phyloP scores from a whole-genome alignment of 2,113 vertebrate species.

The Albula goreensis region DNA sequence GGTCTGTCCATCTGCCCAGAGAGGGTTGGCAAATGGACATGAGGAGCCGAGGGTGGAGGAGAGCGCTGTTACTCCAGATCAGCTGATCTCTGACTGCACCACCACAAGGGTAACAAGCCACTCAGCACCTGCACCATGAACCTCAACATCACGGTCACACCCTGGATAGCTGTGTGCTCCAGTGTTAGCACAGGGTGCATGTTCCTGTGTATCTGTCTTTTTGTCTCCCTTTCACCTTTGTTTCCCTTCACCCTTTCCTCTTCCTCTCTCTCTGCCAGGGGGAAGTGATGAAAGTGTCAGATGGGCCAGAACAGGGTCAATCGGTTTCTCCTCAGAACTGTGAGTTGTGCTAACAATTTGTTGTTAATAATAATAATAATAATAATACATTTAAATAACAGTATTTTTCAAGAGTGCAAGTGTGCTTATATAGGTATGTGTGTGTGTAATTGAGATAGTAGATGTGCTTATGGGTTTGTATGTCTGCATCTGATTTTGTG shows the following conservation, averaged over 20 bases:
- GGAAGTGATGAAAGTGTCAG: slow-evolving; percentile 48
- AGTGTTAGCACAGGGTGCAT: too few species aligned
- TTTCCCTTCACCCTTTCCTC: background rate
- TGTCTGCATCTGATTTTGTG: too few species aligned
- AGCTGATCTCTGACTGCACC: slow-evolving; percentile 63
- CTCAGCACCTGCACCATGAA: background rate
- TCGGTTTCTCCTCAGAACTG: slow-evolving; percentile 50
- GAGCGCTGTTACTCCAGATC: slow-evolving; percentile 55
- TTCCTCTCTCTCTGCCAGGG: slow-evolving; percentile 51
- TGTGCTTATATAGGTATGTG: too few species aligned
- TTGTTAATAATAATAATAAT: too few species aligned
- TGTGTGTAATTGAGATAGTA: too few species aligned
- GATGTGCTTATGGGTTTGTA: too few species aligned
- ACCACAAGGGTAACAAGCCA: slow-evolving; percentile 50
- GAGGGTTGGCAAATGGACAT: slow-evolving; percentile 62
- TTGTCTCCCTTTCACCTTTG: background rate
- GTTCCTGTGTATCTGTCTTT: slow-evolving; percentile 5
- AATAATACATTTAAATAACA: too few species aligned
- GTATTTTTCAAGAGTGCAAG: too few species aligned
- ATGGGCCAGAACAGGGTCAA: slow-evolving; percentile 47
- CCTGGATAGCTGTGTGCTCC: background rate
- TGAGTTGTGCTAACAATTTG: slow-evolving; percentile 47
- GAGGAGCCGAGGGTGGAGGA: slow-evolving; percentile 68
- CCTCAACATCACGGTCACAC: background rate
- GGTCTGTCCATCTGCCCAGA: slow-evolving; percentile 53